These are phyloP conservation scores for Heliconius cydno DNA, from an alignment of 2,888 invertebrate species.

Conservation along the genomic window DNA sequence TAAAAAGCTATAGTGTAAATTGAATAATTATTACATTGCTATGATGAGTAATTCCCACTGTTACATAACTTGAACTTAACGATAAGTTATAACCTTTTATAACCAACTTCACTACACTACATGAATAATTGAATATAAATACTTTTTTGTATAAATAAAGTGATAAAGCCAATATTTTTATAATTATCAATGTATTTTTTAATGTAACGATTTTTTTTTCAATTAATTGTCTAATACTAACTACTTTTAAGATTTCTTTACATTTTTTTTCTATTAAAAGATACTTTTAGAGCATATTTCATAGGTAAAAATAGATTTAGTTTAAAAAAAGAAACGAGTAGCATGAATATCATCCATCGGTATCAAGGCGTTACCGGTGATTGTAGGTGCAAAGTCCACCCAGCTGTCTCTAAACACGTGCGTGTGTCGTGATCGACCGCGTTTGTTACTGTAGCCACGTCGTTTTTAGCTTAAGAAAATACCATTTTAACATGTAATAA, in stretches of 20 bases:
- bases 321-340: slow-evolving; percentile 34
- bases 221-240: background rate
- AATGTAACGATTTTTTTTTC: too few relatives aligned
- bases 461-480: slow-evolving; percentile 21
- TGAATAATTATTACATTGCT: slow-evolving; percentile 9
- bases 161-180: background rate
- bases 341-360: slow-evolving; percentile 55
- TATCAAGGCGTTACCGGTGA: slow-evolving; percentile 65
- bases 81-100: slow-evolving; percentile 15
- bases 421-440: slow-evolving; percentile 65
- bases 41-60: slow-evolving; percentile 1
- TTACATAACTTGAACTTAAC: slow-evolving; percentile 17
- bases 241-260: background rate
- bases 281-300: background rate
- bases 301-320: slow-evolving; percentile 15
- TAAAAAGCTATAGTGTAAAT: background rate
- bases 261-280: background rate
- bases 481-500: background rate
- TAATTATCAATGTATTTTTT: background rate
- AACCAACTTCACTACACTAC: background rate
- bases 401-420: slow-evolving; percentile 74
- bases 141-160: background rate
- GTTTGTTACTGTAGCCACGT: slow-evolving; percentile 42
- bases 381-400: slow-evolving; percentile 80
- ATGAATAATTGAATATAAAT: background rate